Conservation (phyloP, 1,140 invertebrate genomes). For the Helicoverpa zea region DNA sequence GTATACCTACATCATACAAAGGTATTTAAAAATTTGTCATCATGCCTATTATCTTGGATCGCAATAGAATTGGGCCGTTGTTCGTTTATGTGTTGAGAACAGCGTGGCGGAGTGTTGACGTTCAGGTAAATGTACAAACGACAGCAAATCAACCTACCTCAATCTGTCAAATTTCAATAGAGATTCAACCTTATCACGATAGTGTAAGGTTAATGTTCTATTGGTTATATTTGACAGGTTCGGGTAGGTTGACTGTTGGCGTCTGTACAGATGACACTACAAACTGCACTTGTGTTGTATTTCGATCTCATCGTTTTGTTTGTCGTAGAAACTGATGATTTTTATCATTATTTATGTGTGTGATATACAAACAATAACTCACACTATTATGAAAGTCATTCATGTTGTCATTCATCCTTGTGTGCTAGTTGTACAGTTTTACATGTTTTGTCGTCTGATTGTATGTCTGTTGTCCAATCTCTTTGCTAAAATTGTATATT, state of each 20-base stretch:
- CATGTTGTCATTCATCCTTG: neutral
- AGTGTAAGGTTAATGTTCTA: too few species aligned
- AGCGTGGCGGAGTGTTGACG: constrained; percentile 33
- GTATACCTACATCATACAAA: too few species aligned
- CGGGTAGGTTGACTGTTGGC: too few species aligned
- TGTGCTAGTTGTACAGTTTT: neutral
- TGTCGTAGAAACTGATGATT: constrained; percentile 5
- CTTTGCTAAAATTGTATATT: too few species aligned
- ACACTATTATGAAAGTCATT: neutral
- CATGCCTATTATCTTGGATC: too few species aligned
- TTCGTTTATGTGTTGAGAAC: constrained; percentile 42
- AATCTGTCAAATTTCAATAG: too few species aligned
- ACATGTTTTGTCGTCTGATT: neutral
- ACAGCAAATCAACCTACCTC: too few species aligned
- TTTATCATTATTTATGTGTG: neutral
- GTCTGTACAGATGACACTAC: neutral
- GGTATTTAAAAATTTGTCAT: too few species aligned
- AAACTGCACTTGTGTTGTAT: constrained; percentile 7
- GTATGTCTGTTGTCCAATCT: too few species aligned
- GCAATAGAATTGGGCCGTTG: neutral
- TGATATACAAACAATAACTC: neutral
- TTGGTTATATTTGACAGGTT: too few species aligned
- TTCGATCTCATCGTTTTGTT: neutral
- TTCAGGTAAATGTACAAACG: neutral
- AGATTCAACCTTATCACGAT: too few species aligned